These are phyloP conservation scores for Natator depressus DNA, from an alignment of 2,113 vertebrate genomes.

Conservation along the genomic window DNA sequence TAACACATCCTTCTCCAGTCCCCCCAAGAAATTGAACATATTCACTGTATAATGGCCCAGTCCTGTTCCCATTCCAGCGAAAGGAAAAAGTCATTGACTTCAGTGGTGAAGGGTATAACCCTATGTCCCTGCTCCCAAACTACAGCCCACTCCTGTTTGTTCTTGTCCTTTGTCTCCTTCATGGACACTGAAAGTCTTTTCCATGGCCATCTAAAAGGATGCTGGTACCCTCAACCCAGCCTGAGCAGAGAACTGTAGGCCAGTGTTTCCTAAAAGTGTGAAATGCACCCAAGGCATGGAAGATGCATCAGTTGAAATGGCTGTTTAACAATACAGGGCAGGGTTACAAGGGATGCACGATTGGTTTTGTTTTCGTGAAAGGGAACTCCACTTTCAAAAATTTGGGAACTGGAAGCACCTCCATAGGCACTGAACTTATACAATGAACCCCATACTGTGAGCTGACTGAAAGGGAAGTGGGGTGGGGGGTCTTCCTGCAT, in stretches of 20 bases:
- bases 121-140: background rate
- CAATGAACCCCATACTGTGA: background rate
- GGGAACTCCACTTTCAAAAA: background rate
- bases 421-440: rapidly evolving
- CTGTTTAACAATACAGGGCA: background rate
- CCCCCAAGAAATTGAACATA: background rate
- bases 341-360: rapidly evolving
- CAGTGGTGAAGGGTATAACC: background rate
- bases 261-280: background rate
- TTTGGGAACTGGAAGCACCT: background rate
- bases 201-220: background rate
- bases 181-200: background rate
- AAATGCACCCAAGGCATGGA: rapidly evolving
- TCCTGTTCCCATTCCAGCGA: background rate
- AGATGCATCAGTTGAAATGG: background rate
- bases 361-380: background rate
- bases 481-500: background rate
- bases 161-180: background rate
- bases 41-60: background rate
- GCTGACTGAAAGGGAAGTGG: background rate
- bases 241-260: background rate
- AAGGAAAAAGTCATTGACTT: background rate
- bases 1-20: background rate
- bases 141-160: background rate
- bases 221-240: background rate